These are phyloP conservation scores for Orthosia incerta DNA, from an alignment of 2,888 invertebrate genomes.

Conservation along the genomic window DNA sequence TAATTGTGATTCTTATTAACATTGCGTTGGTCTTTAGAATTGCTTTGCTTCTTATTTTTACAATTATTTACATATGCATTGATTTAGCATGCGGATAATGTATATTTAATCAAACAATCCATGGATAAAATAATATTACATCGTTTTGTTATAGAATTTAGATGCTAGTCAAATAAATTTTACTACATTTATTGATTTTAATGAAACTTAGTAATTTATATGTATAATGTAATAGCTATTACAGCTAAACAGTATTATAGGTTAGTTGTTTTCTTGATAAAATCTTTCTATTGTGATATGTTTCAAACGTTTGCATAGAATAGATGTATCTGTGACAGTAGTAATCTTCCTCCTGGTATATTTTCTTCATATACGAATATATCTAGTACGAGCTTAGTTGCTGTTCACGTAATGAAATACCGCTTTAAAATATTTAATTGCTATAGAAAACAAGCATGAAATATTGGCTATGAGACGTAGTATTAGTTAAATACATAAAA, in stretches of 20 bases:
- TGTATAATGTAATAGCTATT: slow-evolving; percentile 79
- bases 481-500: slow-evolving; percentile 61
- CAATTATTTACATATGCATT: slow-evolving; percentile 26
- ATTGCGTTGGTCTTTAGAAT: slow-evolving; percentile 39
- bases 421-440: slow-evolving; percentile 55
- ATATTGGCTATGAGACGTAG: slow-evolving; percentile 62
- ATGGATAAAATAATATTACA: slow-evolving; percentile 55
- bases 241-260: slow-evolving; percentile 89
- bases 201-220: slow-evolving; percentile 79
- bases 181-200: slow-evolving; percentile 83
- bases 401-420: slow-evolving; percentile 51
- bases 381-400: slow-evolving; percentile 60
- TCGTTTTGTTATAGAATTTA: slow-evolving; percentile 78
- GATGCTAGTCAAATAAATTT: slow-evolving; percentile 89
- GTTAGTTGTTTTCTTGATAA: slow-evolving; percentile 86
- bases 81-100: slow-evolving; percentile 34
- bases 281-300: slow-evolving; percentile 85
- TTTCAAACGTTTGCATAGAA: slow-evolving; percentile 75
- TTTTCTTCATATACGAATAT: slow-evolving; percentile 55
- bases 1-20: slow-evolving; percentile 9
- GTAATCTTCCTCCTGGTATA: slow-evolving; percentile 58
- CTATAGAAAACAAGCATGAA: slow-evolving; percentile 39
- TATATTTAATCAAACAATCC: slow-evolving; percentile 43
- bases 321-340: slow-evolving; percentile 72
- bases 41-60: slow-evolving; percentile 55